phyloP scores from a whole-genome alignment of 2,888 invertebrate genomes.

The Leucania comma region DNA sequence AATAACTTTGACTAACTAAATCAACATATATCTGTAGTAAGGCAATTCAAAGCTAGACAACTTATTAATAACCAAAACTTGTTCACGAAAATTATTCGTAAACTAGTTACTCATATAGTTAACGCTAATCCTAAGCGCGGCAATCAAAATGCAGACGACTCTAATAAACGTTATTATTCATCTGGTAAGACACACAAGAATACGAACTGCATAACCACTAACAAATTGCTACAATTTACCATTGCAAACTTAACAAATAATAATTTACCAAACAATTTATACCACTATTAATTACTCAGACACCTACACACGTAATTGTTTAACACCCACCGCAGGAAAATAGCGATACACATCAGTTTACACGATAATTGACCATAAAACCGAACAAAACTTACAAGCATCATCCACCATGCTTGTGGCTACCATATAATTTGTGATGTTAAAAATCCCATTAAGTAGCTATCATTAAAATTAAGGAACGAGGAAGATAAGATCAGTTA shows the following conservation, averaged over 20 bases:
- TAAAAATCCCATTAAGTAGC: slow-evolving; percentile 62
- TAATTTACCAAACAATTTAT: slow-evolving; percentile 27
- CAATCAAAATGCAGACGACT: slow-evolving; percentile 1
- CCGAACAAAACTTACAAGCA: slow-evolving; percentile 11
- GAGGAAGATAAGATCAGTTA: slow-evolving; percentile 55
- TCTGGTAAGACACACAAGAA: neutral
- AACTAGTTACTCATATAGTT: neutral
- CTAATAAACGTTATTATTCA: slow-evolving; percentile 2
- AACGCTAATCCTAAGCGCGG: neutral
- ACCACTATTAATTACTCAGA: slow-evolving; percentile 28
- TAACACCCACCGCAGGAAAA: slow-evolving; percentile 23
- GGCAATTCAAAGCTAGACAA: neutral
- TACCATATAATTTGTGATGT: slow-evolving; percentile 57
- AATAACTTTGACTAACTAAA: neutral
- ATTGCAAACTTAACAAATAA: slow-evolving; percentile 22
- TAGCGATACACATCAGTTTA: slow-evolving; percentile 49
- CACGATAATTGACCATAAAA: slow-evolving; percentile 55
- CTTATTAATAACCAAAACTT: slow-evolving; percentile 1
- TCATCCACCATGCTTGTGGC: neutral
- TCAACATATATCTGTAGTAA: neutral
- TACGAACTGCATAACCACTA: slow-evolving; percentile 12
- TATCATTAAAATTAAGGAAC: slow-evolving; percentile 60
- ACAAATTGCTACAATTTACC: slow-evolving; percentile 27
- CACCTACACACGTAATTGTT: slow-evolving; percentile 44
- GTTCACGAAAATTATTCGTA: neutral